Evolutionary conservation across 2,888 invertebrate species (phyloP).

Genomic region (Drosophila robusta): DNA sequence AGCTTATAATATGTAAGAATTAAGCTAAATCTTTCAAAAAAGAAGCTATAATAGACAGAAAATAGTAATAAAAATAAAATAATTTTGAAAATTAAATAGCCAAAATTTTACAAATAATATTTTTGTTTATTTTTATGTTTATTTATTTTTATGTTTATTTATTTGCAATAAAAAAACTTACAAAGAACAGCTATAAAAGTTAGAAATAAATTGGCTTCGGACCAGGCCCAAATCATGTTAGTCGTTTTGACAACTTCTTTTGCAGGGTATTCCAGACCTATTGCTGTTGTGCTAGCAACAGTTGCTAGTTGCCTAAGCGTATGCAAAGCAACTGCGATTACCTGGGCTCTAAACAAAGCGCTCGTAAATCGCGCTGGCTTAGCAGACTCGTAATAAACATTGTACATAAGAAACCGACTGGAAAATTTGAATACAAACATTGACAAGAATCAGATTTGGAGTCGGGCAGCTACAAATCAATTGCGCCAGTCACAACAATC

Average conservation of each 20-base stretch:
- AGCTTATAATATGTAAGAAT: no score
- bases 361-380: constrained; percentile 64
- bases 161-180: no score
- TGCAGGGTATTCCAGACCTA: neutral
- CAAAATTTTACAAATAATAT: no score
- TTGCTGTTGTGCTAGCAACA: constrained; percentile 10
- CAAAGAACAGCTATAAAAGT: no score
- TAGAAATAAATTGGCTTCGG: no score
- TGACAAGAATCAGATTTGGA: constrained; percentile 50
- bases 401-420: constrained; percentile 17
- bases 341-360: constrained; percentile 63
- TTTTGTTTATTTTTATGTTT: no score
- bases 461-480: constrained; percentile 64
- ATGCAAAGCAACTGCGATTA: constrained; percentile 20
- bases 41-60: no score
- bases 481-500: constrained; percentile 53
- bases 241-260: neutral
- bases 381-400: constrained; percentile 45
- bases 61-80: no score
- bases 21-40: no score
- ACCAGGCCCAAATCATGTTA: neutral
- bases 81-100: no score
- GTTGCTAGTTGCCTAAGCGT: constrained; percentile 14
- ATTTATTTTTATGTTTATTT: no score
- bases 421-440: constrained; percentile 76